Evolutionary conservation across 92 coral and sea anemone species (phyloP).

Genomic region (Zoanthus sansibaricus): DNA sequence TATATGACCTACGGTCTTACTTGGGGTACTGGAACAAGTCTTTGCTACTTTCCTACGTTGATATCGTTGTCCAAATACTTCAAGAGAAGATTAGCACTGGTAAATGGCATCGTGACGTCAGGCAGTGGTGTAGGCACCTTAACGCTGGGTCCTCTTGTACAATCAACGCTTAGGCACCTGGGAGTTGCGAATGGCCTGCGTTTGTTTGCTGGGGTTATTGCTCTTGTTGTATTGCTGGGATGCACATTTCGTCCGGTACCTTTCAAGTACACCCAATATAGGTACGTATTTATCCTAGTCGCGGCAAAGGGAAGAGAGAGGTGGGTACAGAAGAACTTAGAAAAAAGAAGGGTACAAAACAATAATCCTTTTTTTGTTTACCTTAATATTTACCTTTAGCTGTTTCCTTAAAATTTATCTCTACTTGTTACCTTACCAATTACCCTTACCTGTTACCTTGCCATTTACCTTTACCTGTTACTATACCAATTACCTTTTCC

Average conservation of each 20-base stretch:
- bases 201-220: constrained; percentile 70
- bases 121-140: constrained; percentile 93
- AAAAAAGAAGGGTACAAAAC: no score
- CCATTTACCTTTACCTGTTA: no score
- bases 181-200: constrained; percentile 76
- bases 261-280: constrained; percentile 51
- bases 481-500: no score
- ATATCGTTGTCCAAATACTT: constrained; percentile 86
- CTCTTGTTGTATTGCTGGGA: constrained; percentile 69
- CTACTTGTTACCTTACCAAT: no score
- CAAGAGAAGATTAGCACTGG: constrained; percentile 81
- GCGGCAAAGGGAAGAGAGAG: no score
- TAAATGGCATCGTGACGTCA: constrained; percentile 86
- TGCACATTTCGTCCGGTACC: constrained; percentile 79
- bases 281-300: background rate
- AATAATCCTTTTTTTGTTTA: no score
- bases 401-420: no score
- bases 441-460: no score
- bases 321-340: no score
- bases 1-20: constrained; percentile 86
- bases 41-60: constrained; percentile 89
- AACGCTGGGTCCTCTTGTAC: constrained; percentile 74
- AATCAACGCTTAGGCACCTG: constrained; percentile 56
- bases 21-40: constrained; percentile 92
- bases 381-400: no score